phyloP scores from a whole-genome alignment of 1,140 invertebrate genomes.

The Whitmania pigra region DNA sequence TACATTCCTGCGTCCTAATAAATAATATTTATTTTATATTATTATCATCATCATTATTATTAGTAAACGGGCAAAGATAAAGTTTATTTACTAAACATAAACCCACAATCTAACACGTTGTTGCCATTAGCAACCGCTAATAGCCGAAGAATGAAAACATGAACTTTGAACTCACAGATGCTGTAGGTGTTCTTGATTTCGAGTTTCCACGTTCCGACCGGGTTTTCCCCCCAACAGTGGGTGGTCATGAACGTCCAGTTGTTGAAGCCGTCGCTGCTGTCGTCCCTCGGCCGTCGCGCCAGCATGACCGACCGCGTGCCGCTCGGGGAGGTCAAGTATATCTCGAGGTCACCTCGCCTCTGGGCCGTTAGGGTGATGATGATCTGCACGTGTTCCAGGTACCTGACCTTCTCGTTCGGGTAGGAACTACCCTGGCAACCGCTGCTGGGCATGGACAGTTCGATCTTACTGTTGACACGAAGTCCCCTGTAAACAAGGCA shows the following conservation, averaged over 20 bases:
- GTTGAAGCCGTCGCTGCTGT: conserved; percentile 85
- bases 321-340: conserved; percentile 17
- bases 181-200: conserved; percentile 51
- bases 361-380: conserved; percentile 79
- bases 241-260: conserved; percentile 99
- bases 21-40: no score
- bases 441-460: conserved; percentile 32
- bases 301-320: conserved; percentile 46
- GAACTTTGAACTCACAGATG: conserved; percentile 15
- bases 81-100: no score
- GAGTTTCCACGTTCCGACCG: conserved; percentile 78
- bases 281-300: conserved; percentile 80
- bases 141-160: not conserved
- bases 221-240: conserved; percentile 97
- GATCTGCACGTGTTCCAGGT: conserved; percentile 92
- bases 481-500: conserved; percentile 29
- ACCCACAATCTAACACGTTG: no score
- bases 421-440: conserved; percentile 70
- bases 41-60: no score
- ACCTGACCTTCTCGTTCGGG: conserved; percentile 62
- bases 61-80: no score
- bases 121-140: not conserved
- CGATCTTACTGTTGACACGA: conserved; percentile 34
- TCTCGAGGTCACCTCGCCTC: conserved; percentile 55
- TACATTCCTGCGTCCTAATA: no score